Evolutionary conservation across 2,797 vertebrate species (phyloP), one percentile per base, ranked within the genome.

Genomic region (Leptatherina wallacei): DNA sequence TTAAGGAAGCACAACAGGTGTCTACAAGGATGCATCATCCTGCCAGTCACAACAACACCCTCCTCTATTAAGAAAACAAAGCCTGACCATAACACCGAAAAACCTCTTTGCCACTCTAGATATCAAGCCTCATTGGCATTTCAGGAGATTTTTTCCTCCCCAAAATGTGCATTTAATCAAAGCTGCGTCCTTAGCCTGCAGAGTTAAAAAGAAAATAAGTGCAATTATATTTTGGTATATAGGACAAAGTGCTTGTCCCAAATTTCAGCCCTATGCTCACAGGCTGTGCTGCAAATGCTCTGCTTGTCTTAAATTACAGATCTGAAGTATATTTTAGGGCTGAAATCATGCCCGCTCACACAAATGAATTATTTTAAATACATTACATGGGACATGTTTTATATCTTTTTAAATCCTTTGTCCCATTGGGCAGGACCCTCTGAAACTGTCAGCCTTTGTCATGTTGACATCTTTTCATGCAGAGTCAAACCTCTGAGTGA

Each of bases 1-100:
- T 82, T 56, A 61, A 82, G 76, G 58, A 77, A 49, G 71, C 73
- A 83, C 88, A 89, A 91, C 90, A 93, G 85, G 90, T 91, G 88
- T 81, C 71, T 29, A 33, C 16, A 27, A 67, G 22, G 24, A 40
- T 38, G 32, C 24, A 35, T 27, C 6, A 38, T 49, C 33, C 42
- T 56, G 59, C 6, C 63, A 47, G 32, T 62, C 74, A 82, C 8
- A 59, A 1, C 35, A 1, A 7, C 29, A 52, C 4, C 6, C 18
- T 12, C 30, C 11, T 20, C 11, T 20, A 57, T 20, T 32, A 27
- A 29, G 14, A 16, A 55, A 55, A 32, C 22, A 18, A 56, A 32
- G 7, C 2, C 52, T n/a, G 30, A 58, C 5, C 27, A 18, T 6
- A 63, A 38, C 24, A 54, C 11, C 6, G 0, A 35, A 24, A 24